These are phyloP conservation scores for Mallotus villosus DNA, from an alignment of 2,797 vertebrate species.

Conservation along the genomic window DNA sequence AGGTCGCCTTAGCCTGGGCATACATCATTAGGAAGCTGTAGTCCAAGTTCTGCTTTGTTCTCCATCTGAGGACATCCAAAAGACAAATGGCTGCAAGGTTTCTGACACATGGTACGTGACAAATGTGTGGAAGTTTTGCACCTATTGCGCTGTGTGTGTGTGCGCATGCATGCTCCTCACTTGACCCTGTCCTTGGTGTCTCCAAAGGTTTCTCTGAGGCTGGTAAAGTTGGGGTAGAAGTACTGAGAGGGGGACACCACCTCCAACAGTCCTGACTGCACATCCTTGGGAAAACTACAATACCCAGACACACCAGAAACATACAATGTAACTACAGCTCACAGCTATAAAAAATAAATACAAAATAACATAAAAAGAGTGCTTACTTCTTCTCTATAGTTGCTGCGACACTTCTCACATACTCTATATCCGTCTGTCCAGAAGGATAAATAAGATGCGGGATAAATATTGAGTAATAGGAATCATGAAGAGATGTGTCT, in stretches of 20 bases:
- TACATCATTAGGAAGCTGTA: slow-evolving; percentile 93
- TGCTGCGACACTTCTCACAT: slow-evolving; percentile 71
- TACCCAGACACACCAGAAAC: slow-evolving; percentile 8
- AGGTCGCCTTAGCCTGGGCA: slow-evolving; percentile 82
- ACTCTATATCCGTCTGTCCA: slow-evolving; percentile 73
- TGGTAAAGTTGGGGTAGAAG: slow-evolving; percentile 81
- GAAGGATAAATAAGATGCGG: slow-evolving; percentile 28
- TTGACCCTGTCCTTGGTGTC: slow-evolving; percentile 75
- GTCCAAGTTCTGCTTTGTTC: slow-evolving; percentile 89
- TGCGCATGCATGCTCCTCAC: slow-evolving; percentile 6
- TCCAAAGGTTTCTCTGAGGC: slow-evolving; percentile 70
- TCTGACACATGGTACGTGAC: too few species aligned
- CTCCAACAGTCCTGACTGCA: slow-evolving; percentile 82
- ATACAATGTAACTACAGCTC: slow-evolving; percentile 2
- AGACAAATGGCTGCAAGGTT: not conserved
- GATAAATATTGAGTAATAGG: not conserved
- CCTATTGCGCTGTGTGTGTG: not conserved
- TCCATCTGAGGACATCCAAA: slow-evolving; percentile 76
- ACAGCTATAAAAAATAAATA: not conserved
- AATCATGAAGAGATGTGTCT: not conserved
- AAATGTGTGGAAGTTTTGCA: not conserved
- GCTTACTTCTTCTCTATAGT: slow-evolving; percentile 76
- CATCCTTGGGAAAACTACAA: slow-evolving; percentile 76
- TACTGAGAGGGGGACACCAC: slow-evolving; percentile 80
- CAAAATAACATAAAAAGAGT: not conserved